Percentiles rank a stretch among this genome's conserved stretches.
These are phyloP conservation scores for Sceliomorpha sp. DNA, from an alignment of 2,888 invertebrate species.

Conservation along the genomic window DNA sequence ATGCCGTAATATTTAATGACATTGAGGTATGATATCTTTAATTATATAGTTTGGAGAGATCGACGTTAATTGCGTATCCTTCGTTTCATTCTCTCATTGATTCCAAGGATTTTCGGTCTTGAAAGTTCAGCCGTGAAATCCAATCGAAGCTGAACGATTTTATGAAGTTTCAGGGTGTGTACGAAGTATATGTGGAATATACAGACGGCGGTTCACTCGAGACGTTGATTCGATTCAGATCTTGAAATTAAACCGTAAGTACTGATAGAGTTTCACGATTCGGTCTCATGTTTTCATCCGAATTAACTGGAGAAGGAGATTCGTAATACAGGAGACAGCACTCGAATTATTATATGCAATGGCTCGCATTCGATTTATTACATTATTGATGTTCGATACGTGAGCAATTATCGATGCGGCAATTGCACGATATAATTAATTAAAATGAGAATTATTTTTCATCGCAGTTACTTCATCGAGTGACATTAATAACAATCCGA, in stretches of 20 bases:
- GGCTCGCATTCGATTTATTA: no score
- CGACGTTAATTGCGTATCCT: conserved; percentile 25
- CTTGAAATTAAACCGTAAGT: neutral
- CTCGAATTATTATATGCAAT: neutral
- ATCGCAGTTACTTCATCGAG: neutral
- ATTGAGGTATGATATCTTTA: no score
- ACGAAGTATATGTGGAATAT: conserved; percentile 13
- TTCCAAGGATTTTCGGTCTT: conserved; percentile 48
- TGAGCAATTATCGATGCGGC: no score
- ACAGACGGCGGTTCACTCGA: neutral
- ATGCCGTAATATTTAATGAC: no score
- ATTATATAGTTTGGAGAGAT: no score
- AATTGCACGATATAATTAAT: neutral
- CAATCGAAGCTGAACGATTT: conserved; percentile 51
- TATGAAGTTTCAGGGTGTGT: conserved; percentile 30
- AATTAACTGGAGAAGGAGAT: no score
- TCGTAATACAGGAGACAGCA: neutral
- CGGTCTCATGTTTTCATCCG: no score
- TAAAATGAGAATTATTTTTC: neutral
- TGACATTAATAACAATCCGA: neutral
- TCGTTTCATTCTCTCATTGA: conserved; percentile 38
- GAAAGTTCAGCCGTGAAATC: conserved; percentile 61
- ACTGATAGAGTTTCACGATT: neutral
- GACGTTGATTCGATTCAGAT: neutral
- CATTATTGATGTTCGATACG: no score